Base-by-base conservation (phyloP, 2,797 vertebrate species). In the Tiaroga cobitis region DNA sequence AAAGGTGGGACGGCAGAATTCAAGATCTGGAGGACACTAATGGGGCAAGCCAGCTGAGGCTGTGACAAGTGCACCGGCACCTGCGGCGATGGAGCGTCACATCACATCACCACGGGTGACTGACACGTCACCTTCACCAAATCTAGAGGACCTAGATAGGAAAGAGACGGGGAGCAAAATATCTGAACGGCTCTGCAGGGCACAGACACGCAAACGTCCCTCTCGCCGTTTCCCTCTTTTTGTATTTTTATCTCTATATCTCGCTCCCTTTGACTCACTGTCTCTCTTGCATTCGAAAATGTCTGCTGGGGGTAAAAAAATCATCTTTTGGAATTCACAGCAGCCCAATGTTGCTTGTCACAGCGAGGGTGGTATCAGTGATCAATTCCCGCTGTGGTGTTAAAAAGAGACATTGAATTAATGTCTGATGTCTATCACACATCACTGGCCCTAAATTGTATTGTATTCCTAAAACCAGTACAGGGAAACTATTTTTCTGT, bases 91-190 rank as follows among this genome's bases (percentile, higher is more conserved):
- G 69, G 26, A 65, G 37, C 63, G 37, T 82, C 88, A 77, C 75
- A 80, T 86, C 74, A 81, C 85, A 80, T 86, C 82, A 85, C 51
- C 26, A 79, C 16, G 69, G 37, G 41, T 88, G 88, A 89, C 74
- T 86, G 79, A 86, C 87, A 80, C 80, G 15, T 86, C 85, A 88
- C 85, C 87, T 82, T 89, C 82, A 85, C 88, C 78, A 85, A 72
- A 88, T 72, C 80, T 76, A 88, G 51, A 85, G 70, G 59, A 54
- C 49, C 70, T n/a, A 59, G 61, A 56, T 34, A 51, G 41, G 39
- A 41, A 79, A 65, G 41, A 63, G 43, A 79, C 13, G 24, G 29
- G 41, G 11, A 18, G 9, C 51, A 51, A 29, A 80, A 61, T 39
- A 68, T 85, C 21, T 15, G 49, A 37, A 49, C n/a, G 15, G 8